Evolutionary conservation across 1,140 invertebrate genomes (phyloP).

Genomic region (Drusus annulatus): DNA sequence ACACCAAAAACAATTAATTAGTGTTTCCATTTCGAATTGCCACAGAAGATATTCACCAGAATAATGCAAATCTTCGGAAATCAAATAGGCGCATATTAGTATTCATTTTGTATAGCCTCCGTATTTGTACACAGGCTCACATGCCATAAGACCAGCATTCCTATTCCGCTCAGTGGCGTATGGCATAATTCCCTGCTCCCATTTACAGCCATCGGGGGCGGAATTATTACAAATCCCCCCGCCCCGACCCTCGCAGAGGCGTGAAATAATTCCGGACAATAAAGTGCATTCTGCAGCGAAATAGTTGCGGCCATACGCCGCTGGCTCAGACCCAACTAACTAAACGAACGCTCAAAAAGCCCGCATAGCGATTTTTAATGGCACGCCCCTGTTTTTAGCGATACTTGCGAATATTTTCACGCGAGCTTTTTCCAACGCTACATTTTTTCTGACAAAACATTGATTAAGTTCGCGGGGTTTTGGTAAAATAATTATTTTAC

Average conservation of each 20-base stretch:
- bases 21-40: too few species aligned
- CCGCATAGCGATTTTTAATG: slow-evolving; percentile 40
- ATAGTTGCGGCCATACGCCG: slow-evolving; percentile 32
- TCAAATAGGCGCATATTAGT: too few species aligned
- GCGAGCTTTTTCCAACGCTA: neutral
- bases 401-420: neutral
- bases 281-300: slow-evolving; percentile 53
- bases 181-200: neutral
- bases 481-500: neutral
- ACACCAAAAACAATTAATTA: too few species aligned
- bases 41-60: too few species aligned
- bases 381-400: slow-evolving; percentile 19
- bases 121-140: neutral
- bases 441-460: neutral
- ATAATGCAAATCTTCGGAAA: too few species aligned
- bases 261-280: slow-evolving; percentile 56
- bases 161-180: neutral
- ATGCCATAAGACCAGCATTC: slow-evolving; percentile 1
- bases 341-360: slow-evolving; percentile 26
- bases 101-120: too few species aligned
- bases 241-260: neutral
- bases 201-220: neutral
- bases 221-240: neutral
- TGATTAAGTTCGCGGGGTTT: neutral
- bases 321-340: slow-evolving; percentile 30